A percentile compares a stretch with the other conserved stretches of the same genome.
Evolutionary conservation across 2,113 vertebrate species (phyloP).

Genomic region (Cheirogaleus medius): DNA sequence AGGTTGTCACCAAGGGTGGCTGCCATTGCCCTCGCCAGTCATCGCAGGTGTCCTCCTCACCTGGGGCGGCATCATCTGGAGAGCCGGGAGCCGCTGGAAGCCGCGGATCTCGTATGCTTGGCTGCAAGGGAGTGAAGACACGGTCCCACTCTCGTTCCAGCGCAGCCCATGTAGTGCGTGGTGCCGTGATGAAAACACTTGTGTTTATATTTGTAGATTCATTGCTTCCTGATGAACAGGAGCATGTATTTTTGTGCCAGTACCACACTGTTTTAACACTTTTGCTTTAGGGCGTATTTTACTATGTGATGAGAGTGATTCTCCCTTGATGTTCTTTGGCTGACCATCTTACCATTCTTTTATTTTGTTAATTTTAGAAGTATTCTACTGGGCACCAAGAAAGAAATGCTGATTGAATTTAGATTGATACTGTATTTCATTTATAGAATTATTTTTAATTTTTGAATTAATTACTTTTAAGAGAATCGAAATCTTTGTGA

Average conservation of each 20-base stretch:
- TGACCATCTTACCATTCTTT: not conserved
- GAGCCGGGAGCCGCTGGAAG: not conserved
- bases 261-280: not conserved
- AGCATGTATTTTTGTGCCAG: not conserved
- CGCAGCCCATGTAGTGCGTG: rapidly evolving
- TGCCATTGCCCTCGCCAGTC: rapidly evolving
- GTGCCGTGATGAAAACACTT: rapidly evolving
- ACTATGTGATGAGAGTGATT: not conserved
- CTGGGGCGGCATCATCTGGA: rapidly evolving
- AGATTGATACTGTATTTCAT: not conserved
- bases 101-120: rapidly evolving
- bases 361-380: not conserved
- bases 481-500: not conserved
- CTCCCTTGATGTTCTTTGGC: not conserved
- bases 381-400: not conserved
- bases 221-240: not conserved
- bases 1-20: not conserved
- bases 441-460: not conserved
- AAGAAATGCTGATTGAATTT: not conserved
- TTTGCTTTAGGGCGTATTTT: not conserved
- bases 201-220: not conserved
- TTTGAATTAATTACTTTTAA: not conserved
- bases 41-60: not conserved
- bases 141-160: rapidly evolving
- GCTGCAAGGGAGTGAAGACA: rapidly evolving